Evolutionary conservation across 1,140 invertebrate genomes (phyloP), one percentile per base, ranked within the genome.

Genomic region (Bilobella aurantiaca): DNA sequence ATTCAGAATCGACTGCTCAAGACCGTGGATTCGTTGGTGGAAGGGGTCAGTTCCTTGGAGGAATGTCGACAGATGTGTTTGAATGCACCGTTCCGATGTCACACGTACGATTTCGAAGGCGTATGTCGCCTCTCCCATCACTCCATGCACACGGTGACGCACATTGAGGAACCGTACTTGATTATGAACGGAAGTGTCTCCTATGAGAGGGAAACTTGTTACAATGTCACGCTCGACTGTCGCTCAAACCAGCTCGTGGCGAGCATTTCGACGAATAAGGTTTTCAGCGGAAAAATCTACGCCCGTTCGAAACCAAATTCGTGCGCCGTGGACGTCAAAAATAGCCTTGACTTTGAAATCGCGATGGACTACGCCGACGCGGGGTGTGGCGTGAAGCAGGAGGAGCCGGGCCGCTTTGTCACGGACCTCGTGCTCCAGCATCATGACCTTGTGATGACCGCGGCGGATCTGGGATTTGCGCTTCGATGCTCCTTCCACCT

Each of bases 361-460:
- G 64, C 30, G 3, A 74, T 81, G 74, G 74, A 75, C 30, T 81
- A 80, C 69, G 74, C 78, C 57, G 78, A 80, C 64, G 69, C 77
- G 12, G 74, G 75, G 49, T 81, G 79, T 60, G 76, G 78, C 46
- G 79, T 81, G 0, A 75, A 74, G 27, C 75, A 79, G 58, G 77
- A 79, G 37, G 72, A 73, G n/a, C 74, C 76, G 8, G 78, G 78
- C 23, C 73, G 75, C 62, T 80, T 78, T 69, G 74, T 73, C 57
- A 75, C 75, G 32, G 77, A 79, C 63, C 47, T 72, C 14, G 71
- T 72, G 16, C 64, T 72, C 23, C 71, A 72, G 58, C 71, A 72
- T 58, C 81, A 82, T 68, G 81, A 82, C 67, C 79, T 80, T 71
- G 81, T 82, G 29, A 81, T 82, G 56, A 82, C 81, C 30, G 80